Percentiles rank a stretch among this genome's conserved stretches.
Evolutionary conservation across 2,113 vertebrate genomes (phyloP).

Genomic region (Alligator sinensis): DNA sequence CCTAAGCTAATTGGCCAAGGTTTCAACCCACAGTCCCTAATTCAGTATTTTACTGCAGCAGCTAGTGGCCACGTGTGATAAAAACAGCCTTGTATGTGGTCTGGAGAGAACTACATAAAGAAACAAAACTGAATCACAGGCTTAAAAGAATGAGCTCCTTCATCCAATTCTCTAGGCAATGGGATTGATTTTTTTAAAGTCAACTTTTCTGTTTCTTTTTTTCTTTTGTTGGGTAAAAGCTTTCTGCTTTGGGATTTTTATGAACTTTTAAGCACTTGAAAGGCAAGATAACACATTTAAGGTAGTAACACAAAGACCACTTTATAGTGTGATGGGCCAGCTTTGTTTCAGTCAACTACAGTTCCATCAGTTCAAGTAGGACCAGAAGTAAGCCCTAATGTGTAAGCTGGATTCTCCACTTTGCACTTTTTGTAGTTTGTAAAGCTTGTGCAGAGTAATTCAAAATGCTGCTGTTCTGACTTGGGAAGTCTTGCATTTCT

Average conservation of each 20-base stretch:
- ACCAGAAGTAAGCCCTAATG: neutral
- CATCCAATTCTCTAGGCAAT: neutral
- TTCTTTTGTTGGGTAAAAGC: neutral
- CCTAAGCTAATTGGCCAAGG: accelerated
- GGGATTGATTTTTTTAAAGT: neutral
- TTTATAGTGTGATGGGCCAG: neutral
- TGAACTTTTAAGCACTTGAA: neutral
- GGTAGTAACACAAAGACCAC: neutral
- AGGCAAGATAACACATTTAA: neutral
- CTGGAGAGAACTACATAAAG: neutral
- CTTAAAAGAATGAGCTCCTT: neutral
- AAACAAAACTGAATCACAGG: neutral
- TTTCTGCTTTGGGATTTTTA: neutral
- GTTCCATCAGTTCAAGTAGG: neutral
- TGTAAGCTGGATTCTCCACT: neutral
- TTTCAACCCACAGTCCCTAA: accelerated
- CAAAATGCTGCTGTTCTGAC: neutral
- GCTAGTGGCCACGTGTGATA: neutral
- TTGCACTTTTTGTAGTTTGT: neutral
- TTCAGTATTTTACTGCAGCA: accelerated
- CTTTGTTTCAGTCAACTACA: neutral
- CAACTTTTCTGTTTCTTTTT: neutral
- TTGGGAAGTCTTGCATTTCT: neutral
- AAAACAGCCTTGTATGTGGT: accelerated
- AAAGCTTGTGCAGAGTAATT: neutral